Conservation (phyloP, 2,888 invertebrate species). For the Drosophila mettleri region DNA sequence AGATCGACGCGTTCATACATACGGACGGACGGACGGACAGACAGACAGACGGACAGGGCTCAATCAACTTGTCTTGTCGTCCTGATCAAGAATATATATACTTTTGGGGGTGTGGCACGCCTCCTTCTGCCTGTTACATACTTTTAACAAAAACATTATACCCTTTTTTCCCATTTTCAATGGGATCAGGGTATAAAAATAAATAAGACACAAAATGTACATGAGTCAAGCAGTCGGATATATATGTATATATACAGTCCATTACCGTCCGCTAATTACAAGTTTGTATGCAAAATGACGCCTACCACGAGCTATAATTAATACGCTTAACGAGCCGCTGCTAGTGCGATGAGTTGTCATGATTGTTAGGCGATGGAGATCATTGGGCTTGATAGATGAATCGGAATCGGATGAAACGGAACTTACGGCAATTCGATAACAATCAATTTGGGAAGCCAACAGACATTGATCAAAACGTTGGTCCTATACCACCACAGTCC, state of each 20-base stretch:
- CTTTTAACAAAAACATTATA: no score
- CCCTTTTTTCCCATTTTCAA: no score
- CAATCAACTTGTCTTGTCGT: no score
- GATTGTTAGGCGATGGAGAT: slow-evolving; percentile 12
- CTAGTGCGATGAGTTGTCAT: neutral
- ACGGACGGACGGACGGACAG: no score
- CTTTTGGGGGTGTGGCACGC: no score
- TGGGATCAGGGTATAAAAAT: neutral
- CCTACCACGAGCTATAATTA: slow-evolving; percentile 27
- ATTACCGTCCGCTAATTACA: slow-evolving; percentile 39
- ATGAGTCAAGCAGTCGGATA: slow-evolving; percentile 24
- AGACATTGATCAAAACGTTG: slow-evolving; percentile 8
- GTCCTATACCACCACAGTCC: no score
- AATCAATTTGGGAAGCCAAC: slow-evolving; percentile 43
- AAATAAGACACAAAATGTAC: slow-evolving; percentile 30
- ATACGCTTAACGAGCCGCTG: slow-evolving; percentile 18
- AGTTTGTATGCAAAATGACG: slow-evolving; percentile 48
- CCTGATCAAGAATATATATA: no score
- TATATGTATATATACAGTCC: slow-evolving; percentile 14
- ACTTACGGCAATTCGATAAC: slow-evolving; percentile 74
- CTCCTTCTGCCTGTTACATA: no score
- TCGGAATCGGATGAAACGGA: slow-evolving; percentile 41
- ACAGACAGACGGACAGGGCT: no score
- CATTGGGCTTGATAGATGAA: slow-evolving; percentile 1
- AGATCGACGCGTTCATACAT: no score